A percentile compares a stretch with the other conserved stretches of the same genome.
Conservation (phyloP, 2,797 vertebrate species). For the Coracias cyanogaster region DNA sequence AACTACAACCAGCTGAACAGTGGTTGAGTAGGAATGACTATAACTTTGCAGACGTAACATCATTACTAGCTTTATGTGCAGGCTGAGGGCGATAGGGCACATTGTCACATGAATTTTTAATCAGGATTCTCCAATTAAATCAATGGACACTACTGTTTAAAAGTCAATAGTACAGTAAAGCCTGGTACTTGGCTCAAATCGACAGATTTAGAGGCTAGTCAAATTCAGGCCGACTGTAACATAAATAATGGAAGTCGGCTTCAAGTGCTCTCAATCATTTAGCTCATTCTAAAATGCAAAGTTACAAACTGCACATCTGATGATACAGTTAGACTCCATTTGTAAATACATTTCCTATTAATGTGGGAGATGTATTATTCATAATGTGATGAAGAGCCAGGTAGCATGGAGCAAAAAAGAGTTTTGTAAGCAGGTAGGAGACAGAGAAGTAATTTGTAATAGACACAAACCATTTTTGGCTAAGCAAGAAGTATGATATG, state of each 20-base stretch:
- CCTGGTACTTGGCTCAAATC: neutral
- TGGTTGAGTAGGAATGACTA: neutral
- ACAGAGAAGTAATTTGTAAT: neutral
- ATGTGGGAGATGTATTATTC: constrained; percentile 7
- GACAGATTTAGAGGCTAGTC: constrained; percentile 25
- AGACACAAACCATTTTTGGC: neutral
- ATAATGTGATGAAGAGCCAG: neutral
- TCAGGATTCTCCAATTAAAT: constrained; percentile 62
- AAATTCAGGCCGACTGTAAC: constrained; percentile 23
- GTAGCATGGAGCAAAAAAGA: neutral
- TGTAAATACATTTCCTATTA: constrained; percentile 58
- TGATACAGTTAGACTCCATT: constrained; percentile 15
- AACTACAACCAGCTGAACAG: neutral
- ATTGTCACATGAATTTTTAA: constrained; percentile 68
- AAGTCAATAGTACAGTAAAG: constrained; percentile 54
- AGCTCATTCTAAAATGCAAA: constrained; percentile 26
- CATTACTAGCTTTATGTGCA: neutral
- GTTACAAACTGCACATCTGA: constrained; percentile 3
- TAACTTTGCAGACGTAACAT: neutral
- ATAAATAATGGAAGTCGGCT: constrained; percentile 39
- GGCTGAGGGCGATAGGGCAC: constrained; percentile 19
- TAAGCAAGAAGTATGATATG: neutral
- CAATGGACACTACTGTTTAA: constrained; percentile 40
- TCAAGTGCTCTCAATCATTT: constrained; percentile 12
- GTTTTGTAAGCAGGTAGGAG: neutral